Base-by-base conservation (phyloP, 2,797 vertebrate genomes). In the Sarcophilus harrisii region DNA sequence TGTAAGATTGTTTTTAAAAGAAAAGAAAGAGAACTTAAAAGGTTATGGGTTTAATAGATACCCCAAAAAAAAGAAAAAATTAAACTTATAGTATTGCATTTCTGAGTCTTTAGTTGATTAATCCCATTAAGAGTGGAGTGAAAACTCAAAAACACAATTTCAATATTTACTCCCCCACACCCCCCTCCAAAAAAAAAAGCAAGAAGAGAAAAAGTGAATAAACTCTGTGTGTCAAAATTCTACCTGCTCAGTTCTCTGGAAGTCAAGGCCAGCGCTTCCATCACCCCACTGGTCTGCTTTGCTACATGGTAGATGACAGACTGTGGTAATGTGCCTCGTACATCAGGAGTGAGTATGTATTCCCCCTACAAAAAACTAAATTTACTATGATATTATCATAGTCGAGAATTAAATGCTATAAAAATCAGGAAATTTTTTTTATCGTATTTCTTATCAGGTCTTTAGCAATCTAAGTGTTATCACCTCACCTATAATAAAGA, bases 311-410 rank as follows among this genome's bases (percentile, higher is more conserved):
- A 91, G 93, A 95, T 90, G 91, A 93, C 93, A 92, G 59, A 92
- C 24, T 93, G 89, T 93, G 96, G 93, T 94, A 96, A 91, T 92
- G 58, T 93, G 92, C 90, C 96, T 95, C 58, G 90, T 66, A 92
- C 60, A 93, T 93, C 73, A 96, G 94, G 94, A 96, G 59, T 94
- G 87, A 96, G 91, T 58, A 21, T 95, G 91, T 58, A 96, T 91
- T 95, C 93, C 94, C 96, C 58, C 92, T 95, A 96, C n/a, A 62
- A 95, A 95, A 98, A 97, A 96, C 55, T 81, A 96, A 95, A 93
- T 90, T 91, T 93, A 94, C 93, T 91, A 95, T 92, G 93, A 90
- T 94, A 95, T 96, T 93, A 92, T n/a, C 49, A 92, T 27, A 96
- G 58, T 96, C 95, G 92, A 95, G 16, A 96, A 94, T 91, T 62